Conservation (phyloP, 2,888 invertebrate species). For the Copidosoma aretas region DNA sequence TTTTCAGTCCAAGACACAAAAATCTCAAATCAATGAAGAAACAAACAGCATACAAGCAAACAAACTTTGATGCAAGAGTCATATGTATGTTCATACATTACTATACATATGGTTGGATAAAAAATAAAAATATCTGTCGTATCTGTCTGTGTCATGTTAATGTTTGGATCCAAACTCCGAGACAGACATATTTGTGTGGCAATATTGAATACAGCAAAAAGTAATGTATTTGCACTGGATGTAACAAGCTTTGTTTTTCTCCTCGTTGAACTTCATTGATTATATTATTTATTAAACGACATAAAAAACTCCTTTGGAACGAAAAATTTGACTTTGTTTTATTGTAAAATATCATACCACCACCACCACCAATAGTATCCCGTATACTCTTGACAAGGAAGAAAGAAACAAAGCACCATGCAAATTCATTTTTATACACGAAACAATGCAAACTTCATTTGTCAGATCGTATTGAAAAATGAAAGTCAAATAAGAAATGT, state of each 20-base stretch:
- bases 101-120: slow-evolving; percentile 15
- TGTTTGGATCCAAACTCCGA: neutral
- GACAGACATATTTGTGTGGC: neutral
- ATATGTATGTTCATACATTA: slow-evolving; percentile 1
- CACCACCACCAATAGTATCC: neutral
- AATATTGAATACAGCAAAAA: neutral
- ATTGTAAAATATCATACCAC: no score
- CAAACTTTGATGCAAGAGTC: slow-evolving; percentile 47
- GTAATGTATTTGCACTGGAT: slow-evolving; percentile 15
- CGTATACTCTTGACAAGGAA: slow-evolving; percentile 4
- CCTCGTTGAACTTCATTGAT: neutral
- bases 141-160: slow-evolving; percentile 6
- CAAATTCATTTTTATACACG: slow-evolving; percentile 13
- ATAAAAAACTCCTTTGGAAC: neutral
- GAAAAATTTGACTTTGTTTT: neutral
- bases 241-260: slow-evolving; percentile 18
- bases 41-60: slow-evolving; percentile 44
- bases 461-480: slow-evolving; percentile 2
- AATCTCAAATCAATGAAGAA: slow-evolving; percentile 3
- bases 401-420: slow-evolving; percentile 31
- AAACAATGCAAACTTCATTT: slow-evolving; percentile 16
- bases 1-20: slow-evolving; percentile 23
- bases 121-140: slow-evolving; percentile 26
- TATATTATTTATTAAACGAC: no score
- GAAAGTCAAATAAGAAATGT: neutral